Evolutionary conservation across 2,113 vertebrate species (phyloP).

Genomic region (Felis chaus): DNA sequence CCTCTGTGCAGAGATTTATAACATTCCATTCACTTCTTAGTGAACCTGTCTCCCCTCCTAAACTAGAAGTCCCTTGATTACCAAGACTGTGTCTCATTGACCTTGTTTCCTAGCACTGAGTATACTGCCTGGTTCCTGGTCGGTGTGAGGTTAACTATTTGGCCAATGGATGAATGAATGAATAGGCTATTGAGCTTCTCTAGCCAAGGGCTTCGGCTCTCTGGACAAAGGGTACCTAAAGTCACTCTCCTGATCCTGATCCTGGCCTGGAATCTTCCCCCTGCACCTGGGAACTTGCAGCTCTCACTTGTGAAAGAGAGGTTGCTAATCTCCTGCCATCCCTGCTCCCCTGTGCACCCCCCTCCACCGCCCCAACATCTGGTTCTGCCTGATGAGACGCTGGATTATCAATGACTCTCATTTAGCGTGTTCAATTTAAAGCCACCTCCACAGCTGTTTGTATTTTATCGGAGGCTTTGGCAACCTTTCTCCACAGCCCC

Average conservation of each 20-base stretch:
- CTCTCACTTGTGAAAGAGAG: background rate
- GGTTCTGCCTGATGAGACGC: constrained; percentile 23
- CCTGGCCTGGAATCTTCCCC: background rate
- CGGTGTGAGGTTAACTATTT: background rate
- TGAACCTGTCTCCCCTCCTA: background rate
- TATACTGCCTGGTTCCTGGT: background rate
- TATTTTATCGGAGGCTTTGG: constrained; percentile 20
- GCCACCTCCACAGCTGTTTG: constrained; percentile 21
- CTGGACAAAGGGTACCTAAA: background rate
- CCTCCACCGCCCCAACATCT: background rate
- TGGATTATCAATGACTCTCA: constrained; percentile 15
- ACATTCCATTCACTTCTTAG: background rate
- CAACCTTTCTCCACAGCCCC: background rate
- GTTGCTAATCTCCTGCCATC: background rate
- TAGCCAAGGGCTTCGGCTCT: background rate
- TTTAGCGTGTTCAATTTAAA: background rate
- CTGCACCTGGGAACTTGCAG: background rate
- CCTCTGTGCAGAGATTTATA: background rate
- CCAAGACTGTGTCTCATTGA: background rate
- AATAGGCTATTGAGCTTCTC: background rate
- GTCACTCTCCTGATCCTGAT: background rate
- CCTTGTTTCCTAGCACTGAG: background rate
- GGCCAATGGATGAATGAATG: background rate
- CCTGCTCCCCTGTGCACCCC: background rate
- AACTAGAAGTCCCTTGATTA: background rate